Evolutionary conservation across 2,797 vertebrate species (phyloP), one percentile per base, ranked within the genome.

Genomic region (Anolis apletophallus): DNA sequence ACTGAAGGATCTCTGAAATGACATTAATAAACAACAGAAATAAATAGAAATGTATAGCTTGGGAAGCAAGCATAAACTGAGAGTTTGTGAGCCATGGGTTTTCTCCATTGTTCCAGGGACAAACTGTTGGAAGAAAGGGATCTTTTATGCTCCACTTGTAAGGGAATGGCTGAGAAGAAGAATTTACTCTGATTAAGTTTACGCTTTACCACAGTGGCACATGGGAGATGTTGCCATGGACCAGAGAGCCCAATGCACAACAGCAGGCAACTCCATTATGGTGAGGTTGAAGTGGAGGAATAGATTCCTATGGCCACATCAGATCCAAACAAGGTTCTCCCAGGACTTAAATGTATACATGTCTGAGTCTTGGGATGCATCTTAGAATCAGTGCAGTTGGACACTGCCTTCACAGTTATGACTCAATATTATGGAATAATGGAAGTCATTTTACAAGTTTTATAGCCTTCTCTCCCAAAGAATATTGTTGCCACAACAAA

Each of bases 101-200:
- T 82, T 71, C 19, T 52, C 40, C 32, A 7, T 13, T 52, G 74
- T 14, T 76, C n/a, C 61, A 59, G 64, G 23, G 61, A 76, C 19
- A 75, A 64, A 54, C 46, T 68, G 80, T 17, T 23, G n/a, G 34
- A 78, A 83, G 59, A 83, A 75, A 54, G 32, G 61, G 61, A 23
- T 29, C 85, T 77, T 59, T 87, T 69, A 68, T 77, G 61, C 80
- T 82, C 80, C 50, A 59, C 80, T 82, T 84, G 74, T 34, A 36
- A 55, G 21, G 64, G 50, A 87, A 82, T 55, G 73, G 85, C 80
- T 76, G 61, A 82, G 61, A 34, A 59, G 64, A 87, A 69, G 29
- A n/a, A 26, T 69, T 75, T 67, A 55, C 52, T 81, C 78, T 12
- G 32, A 86, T 86, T 67, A 77, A 40, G 5, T 34, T 82, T 21